Conservation (phyloP, 2,113 vertebrate genomes). For the Hypanus sabinus region DNA sequence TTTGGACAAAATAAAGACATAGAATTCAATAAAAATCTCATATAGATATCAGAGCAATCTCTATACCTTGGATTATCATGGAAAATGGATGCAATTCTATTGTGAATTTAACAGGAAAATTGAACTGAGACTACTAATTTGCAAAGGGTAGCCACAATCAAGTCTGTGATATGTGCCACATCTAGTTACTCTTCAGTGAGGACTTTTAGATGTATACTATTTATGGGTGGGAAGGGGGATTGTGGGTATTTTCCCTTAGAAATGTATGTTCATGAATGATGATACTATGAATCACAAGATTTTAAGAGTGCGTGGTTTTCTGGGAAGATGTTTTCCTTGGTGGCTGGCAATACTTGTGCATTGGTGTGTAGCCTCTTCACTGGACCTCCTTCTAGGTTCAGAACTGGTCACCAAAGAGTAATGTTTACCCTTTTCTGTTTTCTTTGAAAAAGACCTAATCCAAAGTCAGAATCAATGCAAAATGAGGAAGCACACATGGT, state of each 20-base stretch:
- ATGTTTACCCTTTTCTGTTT: too few species aligned
- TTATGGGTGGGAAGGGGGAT: background rate
- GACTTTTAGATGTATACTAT: background rate
- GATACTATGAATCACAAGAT: background rate
- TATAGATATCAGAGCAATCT: background rate
- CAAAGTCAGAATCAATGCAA: background rate
- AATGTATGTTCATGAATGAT: background rate
- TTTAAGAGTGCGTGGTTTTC: background rate
- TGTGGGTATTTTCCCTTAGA: background rate
- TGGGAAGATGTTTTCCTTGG: too few species aligned
- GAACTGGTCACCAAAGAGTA: too few species aligned
- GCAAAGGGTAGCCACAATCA: background rate
- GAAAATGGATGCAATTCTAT: background rate
- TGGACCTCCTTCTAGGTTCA: too few species aligned
- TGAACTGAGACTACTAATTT: background rate
- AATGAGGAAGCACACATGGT: background rate
- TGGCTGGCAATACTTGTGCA: too few species aligned
- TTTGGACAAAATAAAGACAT: background rate
- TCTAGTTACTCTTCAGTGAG: background rate
- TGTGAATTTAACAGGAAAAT: background rate
- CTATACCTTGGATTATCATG: background rate
- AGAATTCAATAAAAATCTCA: background rate
- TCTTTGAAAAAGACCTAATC: background rate
- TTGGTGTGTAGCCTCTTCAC: too few species aligned
- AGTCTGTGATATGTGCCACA: background rate